Evolutionary conservation across 2,888 invertebrate genomes (phyloP), one percentile per base, ranked within the genome.

Genomic region (Lysandra bellargus): DNA sequence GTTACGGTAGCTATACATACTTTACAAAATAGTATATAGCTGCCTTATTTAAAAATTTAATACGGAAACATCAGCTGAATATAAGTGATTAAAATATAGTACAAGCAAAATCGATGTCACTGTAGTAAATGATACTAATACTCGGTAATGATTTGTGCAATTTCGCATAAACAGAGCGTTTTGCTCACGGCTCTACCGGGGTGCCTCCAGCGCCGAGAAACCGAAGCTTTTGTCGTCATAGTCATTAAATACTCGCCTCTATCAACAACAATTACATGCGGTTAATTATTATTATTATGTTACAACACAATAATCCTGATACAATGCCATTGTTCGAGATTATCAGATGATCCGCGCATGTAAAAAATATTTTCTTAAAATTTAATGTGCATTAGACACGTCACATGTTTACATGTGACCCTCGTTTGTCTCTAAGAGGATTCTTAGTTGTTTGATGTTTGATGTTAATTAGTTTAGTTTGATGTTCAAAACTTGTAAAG

Each of bases 261-360:
- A 69, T 33, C 69, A 69, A 69, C 69, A 37, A 69, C 69, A 69
- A 69, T 69, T 69, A 69, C 17, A 69, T 69, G 69, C 69, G 12
- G 69, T 69, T 69, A 69, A 69, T 69, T 69, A 69, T 69, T 69
- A 69, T 69, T 69, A 69, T 69, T 69, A 69, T 37, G 69, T 69
- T 69, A 69, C 69, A 69, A 69, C 69, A 69, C 37, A 69, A 69
- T 37, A 37, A 69, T 69, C 69, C 69, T 17, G 69, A 69, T 69
- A 69, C 69, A 69, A 69, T 69, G 69, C 69, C 33, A 69, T 69
- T 69, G 69, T 69, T 69, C 69, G 69, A 69, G 69, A 69, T 69
- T 69, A 69, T 69, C 69, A 33, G 69, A 33, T 69, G 33, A 69
- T 69, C 69, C 33, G 33, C 33, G 33, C 17, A 69, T 69, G 4